Evolutionary conservation across 2,888 invertebrate genomes (phyloP).

Genomic region (Labia minor): DNA sequence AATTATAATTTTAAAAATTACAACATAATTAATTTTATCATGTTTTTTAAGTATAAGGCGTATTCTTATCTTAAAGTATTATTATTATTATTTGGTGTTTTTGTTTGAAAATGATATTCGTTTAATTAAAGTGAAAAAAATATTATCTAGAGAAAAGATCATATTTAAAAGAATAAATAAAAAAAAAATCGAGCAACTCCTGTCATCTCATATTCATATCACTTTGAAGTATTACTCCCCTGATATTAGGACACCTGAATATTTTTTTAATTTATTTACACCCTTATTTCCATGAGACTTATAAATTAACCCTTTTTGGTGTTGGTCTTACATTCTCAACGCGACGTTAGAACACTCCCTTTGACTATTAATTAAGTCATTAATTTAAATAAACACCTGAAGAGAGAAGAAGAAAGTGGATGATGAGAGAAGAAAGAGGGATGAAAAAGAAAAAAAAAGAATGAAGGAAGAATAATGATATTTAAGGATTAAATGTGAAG

Average conservation of each 20-base stretch:
- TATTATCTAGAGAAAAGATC: no score
- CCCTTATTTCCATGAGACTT: background rate
- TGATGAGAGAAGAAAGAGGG: no score
- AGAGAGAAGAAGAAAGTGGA: background rate
- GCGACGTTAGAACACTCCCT: background rate
- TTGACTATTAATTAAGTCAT: conserved; percentile 7
- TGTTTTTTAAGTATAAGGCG: no score
- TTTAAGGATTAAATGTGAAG: conserved; percentile 1
- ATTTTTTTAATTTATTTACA: conserved; percentile 3
- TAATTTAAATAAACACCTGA: conserved; percentile 13
- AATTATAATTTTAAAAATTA: no score
- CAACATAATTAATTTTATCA: no score
- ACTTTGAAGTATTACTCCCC: background rate
- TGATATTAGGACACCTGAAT: conserved; percentile 6
- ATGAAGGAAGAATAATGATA: background rate
- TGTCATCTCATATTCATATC: background rate
- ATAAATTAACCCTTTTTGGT: background rate
- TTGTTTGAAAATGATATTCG: no score
- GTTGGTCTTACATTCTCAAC: background rate
- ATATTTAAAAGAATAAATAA: no score
- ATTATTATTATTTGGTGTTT: no score
- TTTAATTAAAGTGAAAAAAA: no score
- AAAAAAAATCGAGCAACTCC: no score
- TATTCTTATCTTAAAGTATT: no score
- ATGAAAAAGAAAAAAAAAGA: background rate